Percentiles rank a stretch among this genome's conserved stretches.
These are phyloP conservation scores for Sorex araneus DNA, from an alignment of 2,113 vertebrate genomes.

Conservation along the genomic window DNA sequence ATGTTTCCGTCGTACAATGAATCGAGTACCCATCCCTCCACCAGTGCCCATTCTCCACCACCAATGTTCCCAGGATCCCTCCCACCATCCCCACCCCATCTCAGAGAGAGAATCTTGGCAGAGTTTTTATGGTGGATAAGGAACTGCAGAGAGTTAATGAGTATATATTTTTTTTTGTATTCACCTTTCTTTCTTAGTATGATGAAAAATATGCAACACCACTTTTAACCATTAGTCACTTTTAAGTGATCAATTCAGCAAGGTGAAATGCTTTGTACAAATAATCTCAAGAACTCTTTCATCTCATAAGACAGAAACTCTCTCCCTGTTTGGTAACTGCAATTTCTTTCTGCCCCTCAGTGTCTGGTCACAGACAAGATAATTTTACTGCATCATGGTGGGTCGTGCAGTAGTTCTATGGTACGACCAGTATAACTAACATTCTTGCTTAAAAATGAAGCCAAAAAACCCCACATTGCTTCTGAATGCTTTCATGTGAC, in stretches of 20 bases:
- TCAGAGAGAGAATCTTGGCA: no score
- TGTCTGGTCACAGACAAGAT: background rate
- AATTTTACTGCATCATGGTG: background rate
- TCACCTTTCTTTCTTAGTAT: no score
- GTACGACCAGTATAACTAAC: background rate
- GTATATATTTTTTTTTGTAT: background rate
- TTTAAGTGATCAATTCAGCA: background rate
- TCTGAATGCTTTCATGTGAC: background rate
- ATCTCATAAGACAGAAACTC: slow-evolving; percentile 37
- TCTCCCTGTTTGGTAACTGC: background rate
- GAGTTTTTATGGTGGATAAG: background rate
- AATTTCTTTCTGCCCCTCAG: background rate
- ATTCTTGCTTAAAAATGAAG: background rate
- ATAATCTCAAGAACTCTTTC: background rate
- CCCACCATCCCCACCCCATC: no score
- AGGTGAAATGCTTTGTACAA: background rate
- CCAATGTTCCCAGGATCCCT: no score
- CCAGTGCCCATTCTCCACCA: no score
- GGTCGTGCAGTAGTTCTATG: background rate
- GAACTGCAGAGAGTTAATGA: background rate
- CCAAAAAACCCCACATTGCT: background rate
- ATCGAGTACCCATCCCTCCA: no score
- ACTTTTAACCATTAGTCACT: background rate
- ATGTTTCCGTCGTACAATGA: no score
- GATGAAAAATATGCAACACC: no score